Percentiles rank a stretch among this genome's conserved stretches.
phyloP scores from a whole-genome alignment of 2,888 invertebrate genomes.

The Polymixis flavicincta region DNA sequence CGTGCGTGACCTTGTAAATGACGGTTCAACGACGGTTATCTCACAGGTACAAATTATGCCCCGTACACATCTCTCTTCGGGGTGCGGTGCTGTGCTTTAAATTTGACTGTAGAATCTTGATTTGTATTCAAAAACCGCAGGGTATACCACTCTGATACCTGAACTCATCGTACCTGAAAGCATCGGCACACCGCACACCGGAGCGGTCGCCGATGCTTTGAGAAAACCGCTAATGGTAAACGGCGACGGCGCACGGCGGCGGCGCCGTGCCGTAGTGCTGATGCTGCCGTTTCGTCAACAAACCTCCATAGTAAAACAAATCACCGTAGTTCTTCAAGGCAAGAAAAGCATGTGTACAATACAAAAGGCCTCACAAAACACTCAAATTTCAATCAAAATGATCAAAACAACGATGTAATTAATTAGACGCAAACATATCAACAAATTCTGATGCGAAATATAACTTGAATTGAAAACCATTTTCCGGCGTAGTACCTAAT shows the following conservation, averaged over 20 bases:
- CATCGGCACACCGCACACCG: too few species aligned
- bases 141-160: neutral
- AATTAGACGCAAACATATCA: neutral
- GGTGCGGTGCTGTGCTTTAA: neutral
- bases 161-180: too few species aligned
- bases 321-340: neutral
- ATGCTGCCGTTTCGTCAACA: neutral
- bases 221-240: too few species aligned
- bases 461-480: neutral
- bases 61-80: too few species aligned
- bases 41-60: too few species aligned
- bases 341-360: neutral
- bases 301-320: neutral
- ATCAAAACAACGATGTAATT: constrained; percentile 11
- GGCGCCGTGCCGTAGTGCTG: neutral
- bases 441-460: neutral
- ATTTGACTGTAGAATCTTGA: neutral
- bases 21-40: too few species aligned
- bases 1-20: too few species aligned
- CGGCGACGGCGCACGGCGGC: too few species aligned
- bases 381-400: neutral
- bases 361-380: constrained; percentile 11
- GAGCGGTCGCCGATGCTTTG: too few species aligned
- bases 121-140: neutral
- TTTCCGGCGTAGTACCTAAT: neutral